Percentiles rank a stretch among this genome's conserved stretches.
phyloP scores from a whole-genome alignment of 2,113 vertebrate species.

The Lucifuga dentata region DNA sequence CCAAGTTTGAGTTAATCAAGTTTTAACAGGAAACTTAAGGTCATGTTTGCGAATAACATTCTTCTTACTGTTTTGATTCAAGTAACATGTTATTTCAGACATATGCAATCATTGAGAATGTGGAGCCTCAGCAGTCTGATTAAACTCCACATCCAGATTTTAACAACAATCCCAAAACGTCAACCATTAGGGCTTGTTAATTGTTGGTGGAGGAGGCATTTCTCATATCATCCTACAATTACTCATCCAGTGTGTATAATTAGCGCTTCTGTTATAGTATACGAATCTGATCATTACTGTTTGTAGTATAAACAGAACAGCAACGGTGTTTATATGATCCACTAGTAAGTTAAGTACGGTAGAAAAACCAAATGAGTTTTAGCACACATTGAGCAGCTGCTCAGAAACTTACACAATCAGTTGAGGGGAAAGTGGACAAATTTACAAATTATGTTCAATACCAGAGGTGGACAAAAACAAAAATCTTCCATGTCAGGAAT shows the following conservation, averaged over 20 bases:
- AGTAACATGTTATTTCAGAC: conserved; percentile 36
- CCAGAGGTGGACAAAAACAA: no score
- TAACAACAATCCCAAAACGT: conserved; percentile 4
- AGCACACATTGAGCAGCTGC: background rate
- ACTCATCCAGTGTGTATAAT: conserved; percentile 32
- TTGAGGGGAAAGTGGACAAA: background rate
- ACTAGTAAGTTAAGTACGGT: background rate
- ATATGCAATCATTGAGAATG: background rate
- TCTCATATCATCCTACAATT: background rate
- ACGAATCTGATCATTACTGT: background rate
- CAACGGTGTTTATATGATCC: background rate
- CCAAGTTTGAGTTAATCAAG: conserved; percentile 66
- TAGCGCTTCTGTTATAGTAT: background rate
- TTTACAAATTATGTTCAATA: background rate
- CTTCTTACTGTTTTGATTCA: conserved; percentile 49
- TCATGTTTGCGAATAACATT: conserved; percentile 40
- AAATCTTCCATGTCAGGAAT: no score
- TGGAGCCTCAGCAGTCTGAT: conserved; percentile 9
- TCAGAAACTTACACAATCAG: background rate
- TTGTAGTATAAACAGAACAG: background rate
- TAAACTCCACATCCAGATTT: no score
- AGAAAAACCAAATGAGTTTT: conserved; percentile 2
- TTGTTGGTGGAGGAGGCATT: conserved; percentile 5
- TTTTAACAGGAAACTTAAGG: conserved; percentile 75
- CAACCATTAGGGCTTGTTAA: background rate